These are phyloP conservation scores for Alosa sapidissima DNA, from an alignment of 2,797 vertebrate species.

Conservation along the genomic window DNA sequence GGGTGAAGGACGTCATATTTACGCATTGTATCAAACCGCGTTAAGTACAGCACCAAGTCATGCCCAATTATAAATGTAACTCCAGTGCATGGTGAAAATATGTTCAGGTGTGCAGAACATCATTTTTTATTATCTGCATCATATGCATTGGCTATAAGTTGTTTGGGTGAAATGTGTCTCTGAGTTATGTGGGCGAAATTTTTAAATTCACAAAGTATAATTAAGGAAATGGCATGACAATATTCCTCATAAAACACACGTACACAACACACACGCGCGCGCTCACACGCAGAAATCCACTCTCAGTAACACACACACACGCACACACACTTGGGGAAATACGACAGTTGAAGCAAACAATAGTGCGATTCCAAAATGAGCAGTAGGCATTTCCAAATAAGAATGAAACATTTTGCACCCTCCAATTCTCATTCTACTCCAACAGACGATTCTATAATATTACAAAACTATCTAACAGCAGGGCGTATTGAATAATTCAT, in stretches of 20 bases:
- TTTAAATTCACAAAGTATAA: not conserved
- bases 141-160: not conserved
- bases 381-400: slow-evolving; percentile 63
- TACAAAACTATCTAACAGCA: slow-evolving; percentile 84
- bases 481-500: slow-evolving; percentile 85
- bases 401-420: slow-evolving; percentile 78
- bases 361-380: slow-evolving; percentile 58
- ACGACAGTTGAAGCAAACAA: slow-evolving; percentile 24
- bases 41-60: not conserved
- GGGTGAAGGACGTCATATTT: slow-evolving; percentile 4
- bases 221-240: not conserved
- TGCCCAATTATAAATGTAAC: not conserved
- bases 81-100: not conserved
- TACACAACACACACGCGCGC: not conserved
- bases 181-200: not conserved
- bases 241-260: not conserved
- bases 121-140: not conserved
- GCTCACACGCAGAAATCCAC: not conserved
- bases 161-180: not conserved
- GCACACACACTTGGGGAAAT: slow-evolving; percentile 30
- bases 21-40: not conserved
- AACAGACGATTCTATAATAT: slow-evolving; percentile 77
- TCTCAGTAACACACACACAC: slow-evolving; percentile 48
- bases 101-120: not conserved
- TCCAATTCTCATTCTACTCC: slow-evolving; percentile 73